Evolutionary conservation across 2,888 invertebrate genomes (phyloP).

Genomic region (Osmoderma eremita): DNA sequence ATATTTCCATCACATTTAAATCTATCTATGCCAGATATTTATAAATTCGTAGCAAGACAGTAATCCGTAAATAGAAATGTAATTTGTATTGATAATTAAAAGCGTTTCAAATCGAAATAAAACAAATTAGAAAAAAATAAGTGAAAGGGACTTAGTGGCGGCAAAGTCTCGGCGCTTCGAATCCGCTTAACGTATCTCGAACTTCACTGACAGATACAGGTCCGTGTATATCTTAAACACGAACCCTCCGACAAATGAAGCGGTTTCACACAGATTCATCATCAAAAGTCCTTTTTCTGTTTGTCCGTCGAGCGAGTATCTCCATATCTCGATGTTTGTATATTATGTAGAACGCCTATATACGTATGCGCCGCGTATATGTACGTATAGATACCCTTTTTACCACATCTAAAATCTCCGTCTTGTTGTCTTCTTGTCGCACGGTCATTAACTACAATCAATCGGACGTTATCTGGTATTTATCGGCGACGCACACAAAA

Average conservation of each 20-base stretch:
- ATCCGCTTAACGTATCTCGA: constrained; percentile 55
- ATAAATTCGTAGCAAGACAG: too few species aligned
- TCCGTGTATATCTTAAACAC: constrained; percentile 50
- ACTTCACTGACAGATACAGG: constrained; percentile 53
- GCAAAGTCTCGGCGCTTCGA: constrained; percentile 41
- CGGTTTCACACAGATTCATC: constrained; percentile 46
- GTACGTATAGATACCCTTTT: too few species aligned
- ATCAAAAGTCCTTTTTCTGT: constrained; percentile 37
- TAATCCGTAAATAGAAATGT: not conserved
- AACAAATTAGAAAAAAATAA: constrained; percentile 48
- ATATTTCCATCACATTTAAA: too few species aligned
- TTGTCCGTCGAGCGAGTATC: constrained; percentile 29
- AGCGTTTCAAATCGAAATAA: constrained; percentile 50
- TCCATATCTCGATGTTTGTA: constrained; percentile 30
- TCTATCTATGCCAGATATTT: too few species aligned
- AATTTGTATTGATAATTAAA: constrained; percentile 40
- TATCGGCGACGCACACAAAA: constrained; percentile 37
- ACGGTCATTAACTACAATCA: constrained; percentile 42
- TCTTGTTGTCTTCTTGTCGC: constrained; percentile 35
- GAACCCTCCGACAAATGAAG: constrained; percentile 51
- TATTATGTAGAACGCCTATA: not conserved
- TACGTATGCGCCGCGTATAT: not conserved
- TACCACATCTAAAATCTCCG: constrained; percentile 29
- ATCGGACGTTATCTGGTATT: constrained; percentile 42
- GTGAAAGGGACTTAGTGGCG: constrained; percentile 49